Conservation (phyloP, 2,888 invertebrate genomes). For the Mongoloraphidia duomilia region DNA sequence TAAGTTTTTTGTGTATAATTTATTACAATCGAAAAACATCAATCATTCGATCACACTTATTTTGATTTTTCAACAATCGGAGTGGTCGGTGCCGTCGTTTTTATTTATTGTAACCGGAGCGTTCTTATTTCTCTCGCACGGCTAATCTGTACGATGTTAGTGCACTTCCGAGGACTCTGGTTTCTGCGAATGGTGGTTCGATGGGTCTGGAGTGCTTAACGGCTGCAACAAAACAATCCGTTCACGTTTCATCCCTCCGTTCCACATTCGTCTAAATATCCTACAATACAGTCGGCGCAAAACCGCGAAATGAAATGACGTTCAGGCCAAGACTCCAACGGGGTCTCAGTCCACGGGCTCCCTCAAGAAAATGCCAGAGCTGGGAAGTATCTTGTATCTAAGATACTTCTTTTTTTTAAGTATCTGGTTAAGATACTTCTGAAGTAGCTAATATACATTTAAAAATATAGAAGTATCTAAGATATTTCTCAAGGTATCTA, state of each 20-base stretch:
- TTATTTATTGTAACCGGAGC: constrained; percentile 3
- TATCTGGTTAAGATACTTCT: too few relatives aligned
- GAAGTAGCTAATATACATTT: too few relatives aligned
- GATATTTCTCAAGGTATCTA: too few relatives aligned
- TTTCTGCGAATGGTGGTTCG: constrained; percentile 66
- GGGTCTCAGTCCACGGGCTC: background rate
- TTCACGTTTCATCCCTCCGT: too few relatives aligned
- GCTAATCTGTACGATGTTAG: constrained; percentile 30
- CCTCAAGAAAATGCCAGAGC: too few relatives aligned
- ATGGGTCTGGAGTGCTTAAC: constrained; percentile 69
- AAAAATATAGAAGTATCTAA: too few relatives aligned
- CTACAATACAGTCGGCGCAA: constrained; percentile 9
- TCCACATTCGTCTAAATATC: background rate
- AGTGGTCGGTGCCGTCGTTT: constrained; percentile 11
- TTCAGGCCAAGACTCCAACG: constrained; percentile 8
- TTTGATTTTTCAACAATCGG: background rate
- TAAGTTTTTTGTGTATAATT: background rate
- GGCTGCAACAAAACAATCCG: constrained; percentile 39
- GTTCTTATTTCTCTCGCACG: constrained; percentile 1
- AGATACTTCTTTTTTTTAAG: too few relatives aligned
- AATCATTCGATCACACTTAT: background rate
- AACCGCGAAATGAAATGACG: constrained; percentile 12
- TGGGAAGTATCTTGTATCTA: too few relatives aligned
- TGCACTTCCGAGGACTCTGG: constrained; percentile 75
- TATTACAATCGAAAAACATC: background rate